Percentiles rank a stretch among this genome's conserved stretches.
phyloP scores from a whole-genome alignment of 1,140 invertebrate genomes.

The Bilobella aurantiaca region DNA sequence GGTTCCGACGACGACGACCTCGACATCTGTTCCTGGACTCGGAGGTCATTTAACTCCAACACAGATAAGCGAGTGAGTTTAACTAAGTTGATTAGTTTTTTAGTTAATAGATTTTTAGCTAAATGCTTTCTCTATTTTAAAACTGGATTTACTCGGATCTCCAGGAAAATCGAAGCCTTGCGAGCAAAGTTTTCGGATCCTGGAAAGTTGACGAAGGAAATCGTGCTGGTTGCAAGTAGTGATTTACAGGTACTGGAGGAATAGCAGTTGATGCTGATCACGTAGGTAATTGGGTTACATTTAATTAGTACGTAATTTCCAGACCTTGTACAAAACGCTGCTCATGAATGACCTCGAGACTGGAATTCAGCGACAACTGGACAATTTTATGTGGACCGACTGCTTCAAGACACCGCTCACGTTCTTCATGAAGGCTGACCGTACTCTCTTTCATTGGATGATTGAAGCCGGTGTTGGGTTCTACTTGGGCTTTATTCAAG shows the following conservation, averaged over 20 bases:
- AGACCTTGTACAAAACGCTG: conserved; percentile 28
- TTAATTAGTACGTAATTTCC: background rate
- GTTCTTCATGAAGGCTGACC: conserved; percentile 20
- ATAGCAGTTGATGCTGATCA: background rate
- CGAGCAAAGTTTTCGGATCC: background rate
- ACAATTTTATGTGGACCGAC: conserved; percentile 30
- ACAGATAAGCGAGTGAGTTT: conserved; percentile 1
- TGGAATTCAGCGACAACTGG: conserved; percentile 21
- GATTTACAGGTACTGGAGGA: conserved; percentile 29
- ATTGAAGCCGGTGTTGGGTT: conserved; percentile 32
- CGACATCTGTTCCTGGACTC: background rate
- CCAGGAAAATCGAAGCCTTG: background rate
- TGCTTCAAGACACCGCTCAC: conserved; percentile 33
- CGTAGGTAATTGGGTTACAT: background rate
- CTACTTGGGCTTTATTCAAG: conserved; percentile 32
- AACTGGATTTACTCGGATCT: background rate
- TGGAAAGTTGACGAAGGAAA: conserved; percentile 13
- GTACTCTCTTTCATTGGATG: conserved; percentile 25
- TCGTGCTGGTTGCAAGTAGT: conserved; percentile 18
- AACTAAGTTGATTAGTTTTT: too few relatives aligned
- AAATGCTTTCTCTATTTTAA: background rate
- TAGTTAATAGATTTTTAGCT: background rate
- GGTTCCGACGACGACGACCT: background rate
- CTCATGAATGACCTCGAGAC: conserved; percentile 28
- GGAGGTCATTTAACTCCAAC: background rate